Conservation (phyloP, 2,797 vertebrate species). For the Periparus ater region DNA sequence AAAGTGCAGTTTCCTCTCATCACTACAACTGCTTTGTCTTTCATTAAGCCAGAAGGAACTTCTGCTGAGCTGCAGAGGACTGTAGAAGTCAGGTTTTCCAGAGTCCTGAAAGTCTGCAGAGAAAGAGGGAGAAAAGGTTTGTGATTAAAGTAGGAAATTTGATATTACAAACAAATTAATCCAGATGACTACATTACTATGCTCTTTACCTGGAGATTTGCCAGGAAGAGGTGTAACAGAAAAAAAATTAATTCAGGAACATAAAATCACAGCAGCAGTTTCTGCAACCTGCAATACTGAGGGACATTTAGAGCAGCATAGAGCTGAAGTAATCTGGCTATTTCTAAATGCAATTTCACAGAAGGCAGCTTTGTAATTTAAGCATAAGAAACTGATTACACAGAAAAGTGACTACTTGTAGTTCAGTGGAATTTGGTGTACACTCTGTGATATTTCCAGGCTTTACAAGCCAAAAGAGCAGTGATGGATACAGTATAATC, state of each 20-base stretch:
- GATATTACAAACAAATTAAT: not conserved
- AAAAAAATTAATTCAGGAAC: not conserved
- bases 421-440: not conserved
- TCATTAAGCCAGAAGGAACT: constrained; percentile 63
- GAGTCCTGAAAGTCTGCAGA: constrained; percentile 71
- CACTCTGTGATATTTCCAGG: not conserved
- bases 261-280: not conserved
- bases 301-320: not conserved
- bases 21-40: constrained; percentile 85
- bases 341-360: not conserved
- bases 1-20: constrained; percentile 82
- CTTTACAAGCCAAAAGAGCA: not conserved
- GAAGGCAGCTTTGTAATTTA: not conserved
- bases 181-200: not conserved
- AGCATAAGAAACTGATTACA: not conserved
- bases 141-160: not conserved
- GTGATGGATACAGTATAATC: not conserved
- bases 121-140: not conserved
- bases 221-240: not conserved
- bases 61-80: constrained; percentile 81
- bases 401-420: not conserved
- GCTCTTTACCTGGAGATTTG: not conserved
- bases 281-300: not conserved
- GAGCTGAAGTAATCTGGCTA: not conserved
- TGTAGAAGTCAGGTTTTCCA: constrained; percentile 82